Evolutionary conservation across 2,797 vertebrate species (phyloP), one percentile per base, ranked within the genome.

Genomic region (Betta splendens): DNA sequence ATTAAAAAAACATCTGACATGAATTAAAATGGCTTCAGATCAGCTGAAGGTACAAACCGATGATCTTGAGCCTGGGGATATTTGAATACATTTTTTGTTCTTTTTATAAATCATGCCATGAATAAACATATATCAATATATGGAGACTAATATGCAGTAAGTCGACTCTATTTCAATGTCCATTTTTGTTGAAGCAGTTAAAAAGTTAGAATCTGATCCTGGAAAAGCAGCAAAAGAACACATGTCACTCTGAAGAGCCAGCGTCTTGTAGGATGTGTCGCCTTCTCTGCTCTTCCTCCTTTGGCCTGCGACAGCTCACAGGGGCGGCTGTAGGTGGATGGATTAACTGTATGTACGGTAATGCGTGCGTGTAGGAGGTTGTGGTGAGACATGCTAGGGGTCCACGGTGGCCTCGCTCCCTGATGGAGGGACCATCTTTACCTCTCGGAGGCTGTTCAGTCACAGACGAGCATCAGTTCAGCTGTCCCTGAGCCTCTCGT

Each of bases 181-280:
- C n/a, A n/a, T n/a, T n/a, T n/a, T n/a, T n/a, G n/a, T n/a, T n/a
- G n/a, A n/a, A n/a, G n/a, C n/a, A n/a, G n/a, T n/a, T n/a, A n/a
- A 12, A 5, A 21, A 39, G 31, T 54, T 49, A 15, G 45, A 45
- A 63, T 70, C 36, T 51, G 40, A 50, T 64, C 39, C 29, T 70
- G 71, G 35, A 72, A 26, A 69, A 54, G 35, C 52, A 52, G 37
- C 77, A 64, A 72, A 70, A 79, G 49, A 72, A 64, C 60, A 70
- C 36, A 70, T 80, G 65, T 74, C 43, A 50, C 23, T 69, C 44
- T 55, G 38, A 59, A 74, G 67, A 80, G 52, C 20, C 63, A 75
- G 54, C 58, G 64, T 15, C 9, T 9, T 28, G 26, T 31, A 35
- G 58, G 22, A 42, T 26, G 43, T 64, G 25, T 65, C 64, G 57